Percentiles rank a stretch among this genome's conserved stretches.
Evolutionary conservation across 2,113 vertebrate genomes (phyloP).

Genomic region (Peromyscus californicus): DNA sequence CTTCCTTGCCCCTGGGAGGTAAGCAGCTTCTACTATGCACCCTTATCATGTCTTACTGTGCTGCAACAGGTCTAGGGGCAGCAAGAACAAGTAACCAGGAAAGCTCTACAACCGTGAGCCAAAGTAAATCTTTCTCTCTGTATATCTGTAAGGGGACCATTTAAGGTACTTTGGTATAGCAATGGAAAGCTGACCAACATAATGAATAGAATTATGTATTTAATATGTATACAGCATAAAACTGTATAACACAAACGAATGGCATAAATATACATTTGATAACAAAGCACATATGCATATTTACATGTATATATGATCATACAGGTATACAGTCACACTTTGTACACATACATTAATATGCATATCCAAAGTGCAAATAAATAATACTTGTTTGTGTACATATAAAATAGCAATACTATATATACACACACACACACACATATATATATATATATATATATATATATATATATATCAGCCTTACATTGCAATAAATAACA

Average conservation of each 20-base stretch:
- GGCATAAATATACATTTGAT: not conserved
- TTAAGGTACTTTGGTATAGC: not conserved
- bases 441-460: not conserved
- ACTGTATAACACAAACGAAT: not conserved
- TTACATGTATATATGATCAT: not conserved
- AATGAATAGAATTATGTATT: not conserved
- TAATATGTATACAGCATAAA: not conserved
- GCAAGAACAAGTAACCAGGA: not conserved
- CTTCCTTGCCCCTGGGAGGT: no score
- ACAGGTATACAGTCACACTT: not conserved
- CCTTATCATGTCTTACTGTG: not conserved
- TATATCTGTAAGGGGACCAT: not conserved
- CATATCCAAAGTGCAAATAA: not conserved
- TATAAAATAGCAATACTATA: not conserved
- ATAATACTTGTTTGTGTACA: not conserved
- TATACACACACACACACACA: no score
- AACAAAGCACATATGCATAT: not conserved
- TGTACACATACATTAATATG: not conserved
- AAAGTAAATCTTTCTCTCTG: not conserved
- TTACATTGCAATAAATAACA: not conserved
- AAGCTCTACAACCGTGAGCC: not conserved
- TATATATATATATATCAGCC: not conserved
- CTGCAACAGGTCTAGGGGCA: no score
- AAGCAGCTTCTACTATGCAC: not conserved
- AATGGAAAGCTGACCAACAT: not conserved